phyloP scores from a whole-genome alignment of 2,113 vertebrate species.

The Hippocampus zosterae region DNA sequence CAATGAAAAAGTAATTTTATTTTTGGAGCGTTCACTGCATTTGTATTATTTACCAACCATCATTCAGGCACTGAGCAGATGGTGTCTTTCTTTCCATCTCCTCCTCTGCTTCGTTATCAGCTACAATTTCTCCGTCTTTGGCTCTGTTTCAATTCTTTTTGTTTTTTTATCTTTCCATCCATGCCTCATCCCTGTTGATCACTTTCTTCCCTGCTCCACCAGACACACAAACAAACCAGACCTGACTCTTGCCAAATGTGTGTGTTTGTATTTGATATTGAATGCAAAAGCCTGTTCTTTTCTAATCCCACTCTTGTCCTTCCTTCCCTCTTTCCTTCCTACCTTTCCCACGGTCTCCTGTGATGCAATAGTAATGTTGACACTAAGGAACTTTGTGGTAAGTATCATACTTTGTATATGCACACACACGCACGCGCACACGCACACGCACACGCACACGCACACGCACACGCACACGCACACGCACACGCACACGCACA shows the following conservation, averaged over 20 bases:
- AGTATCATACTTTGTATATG: conserved; percentile 28
- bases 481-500: not conserved
- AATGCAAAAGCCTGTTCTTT: conserved; percentile 40
- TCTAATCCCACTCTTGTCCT: conserved; percentile 44
- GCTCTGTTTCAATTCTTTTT: not conserved
- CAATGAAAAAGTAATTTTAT: not conserved
- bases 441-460: too few relatives aligned
- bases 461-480: too few relatives aligned
- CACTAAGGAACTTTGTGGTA: conserved; percentile 70
- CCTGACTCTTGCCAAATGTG: conserved; percentile 2
- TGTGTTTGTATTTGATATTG: conserved; percentile 9
- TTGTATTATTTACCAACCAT: conserved; percentile 2
- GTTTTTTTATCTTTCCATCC: not conserved
- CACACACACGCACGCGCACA: too few relatives aligned
- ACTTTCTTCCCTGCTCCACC: conserved; percentile 18
- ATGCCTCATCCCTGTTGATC: conserved; percentile 2
- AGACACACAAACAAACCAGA: conserved; percentile 20
- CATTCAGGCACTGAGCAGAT: conserved; percentile 14
- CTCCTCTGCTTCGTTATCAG: conserved; percentile 10
- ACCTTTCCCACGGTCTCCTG: conserved; percentile 44
- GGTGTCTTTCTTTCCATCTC: conserved; percentile 19
- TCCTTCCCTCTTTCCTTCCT: conserved; percentile 10
- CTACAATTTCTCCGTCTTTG: conserved; percentile 11
- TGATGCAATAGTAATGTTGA: conserved; percentile 69
- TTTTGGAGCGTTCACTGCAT: not conserved